Evolutionary conservation across 2,113 vertebrate genomes (phyloP), one percentile per base, ranked within the genome.

Genomic region (Peromyscus maniculatus): DNA sequence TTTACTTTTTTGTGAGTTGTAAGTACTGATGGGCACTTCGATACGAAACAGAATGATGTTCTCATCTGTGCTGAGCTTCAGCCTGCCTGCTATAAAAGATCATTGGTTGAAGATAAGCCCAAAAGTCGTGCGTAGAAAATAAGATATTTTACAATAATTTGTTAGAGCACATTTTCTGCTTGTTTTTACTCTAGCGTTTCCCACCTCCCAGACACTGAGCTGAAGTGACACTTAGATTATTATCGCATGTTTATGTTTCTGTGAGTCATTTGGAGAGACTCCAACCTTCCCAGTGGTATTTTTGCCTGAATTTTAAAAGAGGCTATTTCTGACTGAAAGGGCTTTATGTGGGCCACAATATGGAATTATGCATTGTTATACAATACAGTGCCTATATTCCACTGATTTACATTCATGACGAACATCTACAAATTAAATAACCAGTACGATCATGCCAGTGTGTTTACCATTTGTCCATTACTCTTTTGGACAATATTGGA

Each of bases 321-420:
- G 71, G 49, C 28, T 96, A 94, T 96, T 97, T 80, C 97, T 16
- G 75, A 75, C 13, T 91, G 83, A 92, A 97, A 94, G 31, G 84
- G 72, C 91, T 95, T 88, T 71, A 92, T 95, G 31, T 87, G 36
- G 46, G 84, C 91, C 36, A 87, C 22, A 72, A 33, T 91, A 36
- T 89, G 80, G 62, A 95, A 31, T 36, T 82, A 19, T n/a, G 97
- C 97, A 92, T 94, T 93, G 66, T 57, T 67, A n/a, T 15, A 84
- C 7, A 66, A 91, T 62, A 79, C 89, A 87, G 62, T 94, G 86
- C 15, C 80, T 87, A 78, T 11, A 1, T 97, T 98, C 96, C 94
- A 87, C 33, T 69, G 95, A 96, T 96, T 89, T 17, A 21, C 22
- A 39, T 92, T 97, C 92, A 64, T 87, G 97, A 95, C 93, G 95